Conservation (phyloP, 2,797 vertebrate species). For the Eospalax fontanierii region DNA sequence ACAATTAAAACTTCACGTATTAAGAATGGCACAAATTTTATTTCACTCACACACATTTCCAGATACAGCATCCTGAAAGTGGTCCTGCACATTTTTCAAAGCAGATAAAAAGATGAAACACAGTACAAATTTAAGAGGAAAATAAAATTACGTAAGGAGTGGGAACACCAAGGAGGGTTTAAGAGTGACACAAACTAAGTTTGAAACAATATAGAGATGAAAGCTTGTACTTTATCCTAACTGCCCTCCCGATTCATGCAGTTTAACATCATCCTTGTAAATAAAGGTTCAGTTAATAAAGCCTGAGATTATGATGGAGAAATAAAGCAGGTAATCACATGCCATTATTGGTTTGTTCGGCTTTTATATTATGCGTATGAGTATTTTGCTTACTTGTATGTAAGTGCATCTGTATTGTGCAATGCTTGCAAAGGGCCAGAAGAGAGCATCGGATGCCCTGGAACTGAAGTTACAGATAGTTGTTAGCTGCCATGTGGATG, state of each 20-base stretch:
- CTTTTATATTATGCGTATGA: no score
- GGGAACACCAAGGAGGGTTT: not conserved
- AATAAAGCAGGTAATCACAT: not conserved
- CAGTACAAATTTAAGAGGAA: not conserved
- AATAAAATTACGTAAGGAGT: not conserved
- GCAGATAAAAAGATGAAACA: not conserved
- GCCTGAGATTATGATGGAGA: not conserved
- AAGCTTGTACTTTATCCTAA: not conserved
- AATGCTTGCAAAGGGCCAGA: no score
- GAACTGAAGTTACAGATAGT: no score
- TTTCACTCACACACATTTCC: not conserved
- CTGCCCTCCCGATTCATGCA: not conserved
- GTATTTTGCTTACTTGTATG: no score
- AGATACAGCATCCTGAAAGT: not conserved
- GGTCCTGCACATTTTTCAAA: not conserved
- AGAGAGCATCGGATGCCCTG: no score
- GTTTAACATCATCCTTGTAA: not conserved
- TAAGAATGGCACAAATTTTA: not conserved
- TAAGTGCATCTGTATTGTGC: no score
- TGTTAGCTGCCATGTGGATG: no score
- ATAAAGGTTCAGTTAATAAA: not conserved
- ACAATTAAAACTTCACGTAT: not conserved
- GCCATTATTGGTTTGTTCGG: not conserved
- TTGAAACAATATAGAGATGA: not conserved
- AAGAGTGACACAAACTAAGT: not conserved